Evolutionary conservation across 1,140 invertebrate species (phyloP), one percentile per base, ranked within the genome.

Genomic region (Lasaia peninsularis): DNA sequence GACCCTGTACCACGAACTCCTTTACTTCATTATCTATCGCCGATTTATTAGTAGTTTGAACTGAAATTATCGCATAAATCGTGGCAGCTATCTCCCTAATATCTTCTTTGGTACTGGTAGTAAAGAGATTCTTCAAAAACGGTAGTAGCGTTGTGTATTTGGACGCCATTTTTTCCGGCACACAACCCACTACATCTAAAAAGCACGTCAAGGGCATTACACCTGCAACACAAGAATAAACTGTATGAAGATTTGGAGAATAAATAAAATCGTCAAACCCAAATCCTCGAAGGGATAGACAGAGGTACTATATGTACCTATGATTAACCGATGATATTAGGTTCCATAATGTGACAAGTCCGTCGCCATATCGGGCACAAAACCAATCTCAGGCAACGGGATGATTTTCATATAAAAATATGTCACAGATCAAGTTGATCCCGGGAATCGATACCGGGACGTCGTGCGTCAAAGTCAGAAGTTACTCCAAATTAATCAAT

Each of bases 181-280:
- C 90, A 65, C 93, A 93, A 6, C 95, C 94, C 20, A 95, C 89
- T 11, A 95, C 85, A 86, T 96, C 95, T 48, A 96, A 78, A 63
- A 96, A 88, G 65, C 93, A 95, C 62, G 92, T 92, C 58, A 96
- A 78, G 0, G 94, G 88, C 74, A 92, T 90, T 55, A 92, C 69
- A 73, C 91, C 92, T 93, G 68, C 35, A 87, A 78, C 60, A 52
- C 12, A 53, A 37, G 11, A 12, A 50, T n/a, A 21, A 18, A 50
- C 18, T 9, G 9, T 11, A 10, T n/a, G n/a, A n/a, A 3, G 18
- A 6, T 12, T n/a, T 35, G 10, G 1, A 1, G 0, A 34, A 2
- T 11, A 11, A n/a, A 11, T 34, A n/a, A 34, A 34, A 34, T 34
- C 32, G n/a, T n/a, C n/a, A n/a, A n/a, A n/a, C n/a, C n/a, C n/a